phyloP scores from a whole-genome alignment of 1,140 invertebrate species.

The Drosophila setifemur region DNA sequence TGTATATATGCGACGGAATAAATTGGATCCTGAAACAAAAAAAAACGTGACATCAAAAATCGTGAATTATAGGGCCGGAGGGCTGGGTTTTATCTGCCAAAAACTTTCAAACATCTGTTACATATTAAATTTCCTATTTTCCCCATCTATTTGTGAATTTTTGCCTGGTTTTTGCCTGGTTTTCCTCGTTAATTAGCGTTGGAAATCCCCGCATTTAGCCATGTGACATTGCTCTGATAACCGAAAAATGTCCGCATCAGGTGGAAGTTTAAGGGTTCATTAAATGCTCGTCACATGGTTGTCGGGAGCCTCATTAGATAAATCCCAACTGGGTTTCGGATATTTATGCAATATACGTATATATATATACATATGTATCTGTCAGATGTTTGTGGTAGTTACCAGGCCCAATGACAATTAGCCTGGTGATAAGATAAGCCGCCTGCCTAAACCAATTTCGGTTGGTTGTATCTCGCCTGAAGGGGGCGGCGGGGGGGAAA shows the following conservation, averaged over 20 bases:
- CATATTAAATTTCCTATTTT: neutral
- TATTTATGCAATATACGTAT: no score
- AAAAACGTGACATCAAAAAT: no score
- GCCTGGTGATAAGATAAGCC: slow-evolving; percentile 73
- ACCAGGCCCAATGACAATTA: slow-evolving; percentile 72
- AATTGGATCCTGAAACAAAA: neutral
- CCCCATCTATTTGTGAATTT: no score
- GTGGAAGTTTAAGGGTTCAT: slow-evolving; percentile 50
- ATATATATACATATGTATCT: slow-evolving; percentile 34
- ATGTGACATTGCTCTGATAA: slow-evolving; percentile 1
- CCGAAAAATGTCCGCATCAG: slow-evolving; percentile 19
- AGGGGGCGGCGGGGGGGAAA: neutral
- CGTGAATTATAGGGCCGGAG: no score
- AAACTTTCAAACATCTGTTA: slow-evolving; percentile 5
- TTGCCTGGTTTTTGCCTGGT: neutral
- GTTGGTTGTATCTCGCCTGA: no score
- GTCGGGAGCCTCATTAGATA: slow-evolving; percentile 46
- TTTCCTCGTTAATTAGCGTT: slow-evolving; percentile 27
- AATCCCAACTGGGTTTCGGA: slow-evolving; percentile 21
- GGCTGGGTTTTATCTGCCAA: no score
- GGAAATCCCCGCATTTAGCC: neutral
- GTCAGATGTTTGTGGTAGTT: slow-evolving; percentile 25
- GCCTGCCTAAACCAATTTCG: slow-evolving; percentile 75
- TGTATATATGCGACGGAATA: no score
- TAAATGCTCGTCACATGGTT: slow-evolving; percentile 63